Conservation (phyloP, 1,140 invertebrate species). For the Orchestia grillus region DNA sequence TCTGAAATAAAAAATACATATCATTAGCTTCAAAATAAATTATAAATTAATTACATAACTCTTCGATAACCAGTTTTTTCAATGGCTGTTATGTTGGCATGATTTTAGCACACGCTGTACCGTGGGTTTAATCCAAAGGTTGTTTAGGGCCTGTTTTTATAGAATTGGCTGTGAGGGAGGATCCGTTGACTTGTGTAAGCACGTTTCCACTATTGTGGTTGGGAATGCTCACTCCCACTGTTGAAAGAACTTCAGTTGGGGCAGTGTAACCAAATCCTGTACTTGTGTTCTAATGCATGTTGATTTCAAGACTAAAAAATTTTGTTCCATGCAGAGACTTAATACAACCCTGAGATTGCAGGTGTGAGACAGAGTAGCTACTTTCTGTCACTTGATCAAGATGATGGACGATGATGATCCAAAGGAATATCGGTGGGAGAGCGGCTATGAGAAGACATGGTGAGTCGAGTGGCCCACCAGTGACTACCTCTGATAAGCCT, state of each 20-base stretch:
- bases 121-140: neutral
- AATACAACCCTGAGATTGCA: neutral
- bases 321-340: neutral
- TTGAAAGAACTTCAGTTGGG: neutral
- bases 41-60: too few species aligned
- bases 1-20: too few species aligned
- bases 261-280: neutral
- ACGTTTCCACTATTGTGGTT: neutral
- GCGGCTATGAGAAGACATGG: slow-evolving; percentile 61
- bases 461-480: neutral
- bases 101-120: neutral
- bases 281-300: neutral
- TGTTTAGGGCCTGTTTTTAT: neutral
- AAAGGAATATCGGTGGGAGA: slow-evolving; percentile 60
- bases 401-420: slow-evolving; percentile 57
- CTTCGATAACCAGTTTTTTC: too few species aligned
- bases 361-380: neutral
- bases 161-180: neutral
- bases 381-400: neutral
- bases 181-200: neutral
- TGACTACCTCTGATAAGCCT: too few species aligned
- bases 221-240: neutral
- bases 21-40: too few species aligned
- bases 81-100: neutral
- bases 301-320: too few species aligned